Conservation (phyloP, 2,113 vertebrate species). For the Coturnix japonica region DNA sequence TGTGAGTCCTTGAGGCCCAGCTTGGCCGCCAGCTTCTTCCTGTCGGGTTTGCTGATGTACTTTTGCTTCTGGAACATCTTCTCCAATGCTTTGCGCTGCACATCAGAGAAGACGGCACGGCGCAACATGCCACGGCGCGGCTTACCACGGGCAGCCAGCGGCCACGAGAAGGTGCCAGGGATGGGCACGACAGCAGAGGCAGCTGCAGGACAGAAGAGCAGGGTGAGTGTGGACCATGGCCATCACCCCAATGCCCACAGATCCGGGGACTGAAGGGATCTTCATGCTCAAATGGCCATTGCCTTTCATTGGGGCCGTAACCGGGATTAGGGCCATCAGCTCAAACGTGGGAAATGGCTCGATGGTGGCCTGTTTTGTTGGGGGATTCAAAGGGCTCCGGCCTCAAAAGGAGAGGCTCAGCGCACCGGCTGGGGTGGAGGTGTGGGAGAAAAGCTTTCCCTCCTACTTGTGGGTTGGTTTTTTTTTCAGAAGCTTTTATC, state of each 20-base stretch:
- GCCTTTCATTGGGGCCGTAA: slow-evolving; percentile 49
- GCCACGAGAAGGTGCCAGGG: slow-evolving; percentile 96
- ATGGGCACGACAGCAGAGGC: slow-evolving; percentile 91
- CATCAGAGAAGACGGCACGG: slow-evolving; percentile 94
- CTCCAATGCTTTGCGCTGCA: slow-evolving; percentile 95
- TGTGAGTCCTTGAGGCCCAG: slow-evolving; percentile 96
- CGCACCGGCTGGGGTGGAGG: slow-evolving; percentile 6
- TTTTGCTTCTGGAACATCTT: slow-evolving; percentile 99
- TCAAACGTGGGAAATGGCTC: slow-evolving; percentile 60
- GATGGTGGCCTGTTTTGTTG: slow-evolving; percentile 60
- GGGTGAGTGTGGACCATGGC: background rate
- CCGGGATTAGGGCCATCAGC: slow-evolving; percentile 71
- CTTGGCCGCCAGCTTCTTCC: slow-evolving; percentile 93
- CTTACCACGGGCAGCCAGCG: slow-evolving; percentile 89
- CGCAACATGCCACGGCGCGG: slow-evolving; percentile 95
- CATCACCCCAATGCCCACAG: background rate
- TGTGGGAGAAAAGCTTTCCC: slow-evolving; percentile 47
- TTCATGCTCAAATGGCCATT: slow-evolving; percentile 56
- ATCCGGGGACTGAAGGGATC: slow-evolving; percentile 53
- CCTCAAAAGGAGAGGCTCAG: slow-evolving; percentile 59
- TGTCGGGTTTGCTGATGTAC: slow-evolving; percentile 98
- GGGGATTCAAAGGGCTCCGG: slow-evolving; percentile 40
- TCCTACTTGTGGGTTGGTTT: background rate
- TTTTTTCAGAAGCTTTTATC: slow-evolving; percentile 28
- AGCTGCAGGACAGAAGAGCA: slow-evolving; percentile 60